Evolutionary conservation across 2,888 invertebrate species (phyloP).

Genomic region (Pterostichus madidus): DNA sequence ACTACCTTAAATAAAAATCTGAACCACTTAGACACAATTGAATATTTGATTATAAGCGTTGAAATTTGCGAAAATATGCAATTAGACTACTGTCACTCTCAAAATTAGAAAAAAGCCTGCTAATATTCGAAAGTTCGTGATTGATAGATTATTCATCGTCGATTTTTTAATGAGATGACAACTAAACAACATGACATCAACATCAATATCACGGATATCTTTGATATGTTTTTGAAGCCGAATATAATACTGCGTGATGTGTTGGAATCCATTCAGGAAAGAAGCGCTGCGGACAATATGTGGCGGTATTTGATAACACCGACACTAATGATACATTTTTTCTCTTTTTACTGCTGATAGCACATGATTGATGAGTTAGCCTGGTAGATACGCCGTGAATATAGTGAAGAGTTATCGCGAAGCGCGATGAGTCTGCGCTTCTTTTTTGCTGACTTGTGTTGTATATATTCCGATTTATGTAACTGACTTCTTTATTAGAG

Average conservation of each 20-base stretch:
- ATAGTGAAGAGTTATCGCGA: constrained; percentile 49
- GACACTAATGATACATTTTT: constrained; percentile 75
- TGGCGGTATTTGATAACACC: constrained; percentile 63
- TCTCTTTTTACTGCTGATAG: constrained; percentile 73
- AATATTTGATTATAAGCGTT: too few species aligned
- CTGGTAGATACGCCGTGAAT: constrained; percentile 38
- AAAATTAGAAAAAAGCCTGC: neutral
- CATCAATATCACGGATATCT: constrained; percentile 26
- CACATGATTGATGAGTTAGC: constrained; percentile 74
- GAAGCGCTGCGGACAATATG: constrained; percentile 56
- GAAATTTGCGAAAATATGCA: too few species aligned
- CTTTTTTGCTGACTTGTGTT: constrained; percentile 40
- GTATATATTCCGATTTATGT: constrained; percentile 27
- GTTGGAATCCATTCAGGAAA: constrained; percentile 26
- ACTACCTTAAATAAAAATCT: too few species aligned
- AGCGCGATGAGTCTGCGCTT: constrained; percentile 4
- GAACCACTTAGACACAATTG: too few species aligned
- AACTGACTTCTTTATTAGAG: constrained; percentile 19
- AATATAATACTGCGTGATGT: constrained; percentile 34
- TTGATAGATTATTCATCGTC: constrained; percentile 4
- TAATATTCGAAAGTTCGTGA: neutral
- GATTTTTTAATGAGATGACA: constrained; percentile 49
- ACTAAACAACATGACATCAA: constrained; percentile 26
- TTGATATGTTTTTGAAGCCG: constrained; percentile 40
- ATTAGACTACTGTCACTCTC: too few species aligned